These are phyloP conservation scores for Dallia pectoralis DNA, from an alignment of 2,797 vertebrate species.

Conservation along the genomic window DNA sequence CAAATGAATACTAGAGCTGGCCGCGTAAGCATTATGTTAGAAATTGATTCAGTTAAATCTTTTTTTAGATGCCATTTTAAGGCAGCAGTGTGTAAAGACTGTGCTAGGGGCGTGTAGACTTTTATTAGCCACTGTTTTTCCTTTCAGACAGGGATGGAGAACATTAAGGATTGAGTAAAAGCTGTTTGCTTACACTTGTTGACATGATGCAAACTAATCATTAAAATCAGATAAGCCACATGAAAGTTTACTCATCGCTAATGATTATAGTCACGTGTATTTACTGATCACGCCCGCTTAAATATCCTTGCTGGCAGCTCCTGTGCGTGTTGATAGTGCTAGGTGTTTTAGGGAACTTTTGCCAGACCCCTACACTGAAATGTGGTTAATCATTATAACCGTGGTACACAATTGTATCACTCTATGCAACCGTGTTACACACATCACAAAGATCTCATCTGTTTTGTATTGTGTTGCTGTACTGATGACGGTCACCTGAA, in stretches of 20 bases:
- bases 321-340: background rate
- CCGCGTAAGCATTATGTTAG: no score
- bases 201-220: background rate
- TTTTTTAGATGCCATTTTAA: no score
- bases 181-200: background rate
- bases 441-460: background rate
- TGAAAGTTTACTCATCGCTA: background rate
- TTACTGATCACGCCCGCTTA: background rate
- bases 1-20: no score
- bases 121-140: background rate
- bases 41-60: no score
- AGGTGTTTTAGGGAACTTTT: background rate
- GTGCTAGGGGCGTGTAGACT: no score
- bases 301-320: conserved; percentile 1
- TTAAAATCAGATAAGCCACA: background rate
- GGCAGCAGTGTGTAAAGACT: no score
- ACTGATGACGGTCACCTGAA: background rate
- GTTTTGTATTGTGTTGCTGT: background rate
- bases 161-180: background rate
- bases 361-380: background rate
- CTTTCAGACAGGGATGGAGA: background rate
- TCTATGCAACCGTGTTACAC: background rate
- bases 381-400: background rate
- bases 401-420: background rate
- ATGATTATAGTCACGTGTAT: background rate